Conservation (phyloP, 2,797 vertebrate species). For the Dendrocincla fuliginosa region DNA sequence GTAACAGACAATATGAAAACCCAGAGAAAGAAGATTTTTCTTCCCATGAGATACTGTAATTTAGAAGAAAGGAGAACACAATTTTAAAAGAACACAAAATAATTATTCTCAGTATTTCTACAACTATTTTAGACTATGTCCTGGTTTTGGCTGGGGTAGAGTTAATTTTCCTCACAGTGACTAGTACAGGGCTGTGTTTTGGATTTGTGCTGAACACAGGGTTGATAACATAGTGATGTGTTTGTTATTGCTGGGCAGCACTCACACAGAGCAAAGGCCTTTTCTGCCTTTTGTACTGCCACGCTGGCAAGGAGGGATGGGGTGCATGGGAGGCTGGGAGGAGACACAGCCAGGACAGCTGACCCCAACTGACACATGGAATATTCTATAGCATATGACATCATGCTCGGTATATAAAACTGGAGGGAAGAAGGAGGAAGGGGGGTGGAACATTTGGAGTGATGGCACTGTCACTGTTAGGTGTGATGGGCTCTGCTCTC, state of each 20-base stretch:
- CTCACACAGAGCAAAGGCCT: neutral
- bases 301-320: neutral
- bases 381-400: neutral
- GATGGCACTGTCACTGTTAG: fast-evolving
- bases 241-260: neutral
- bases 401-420: neutral
- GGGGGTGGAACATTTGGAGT: fast-evolving
- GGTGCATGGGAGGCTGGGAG: neutral
- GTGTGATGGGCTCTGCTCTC: neutral
- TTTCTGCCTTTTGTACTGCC: neutral
- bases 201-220: neutral
- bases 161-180: neutral
- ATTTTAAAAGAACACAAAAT: neutral
- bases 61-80: neutral
- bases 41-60: neutral
- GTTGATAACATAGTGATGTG: neutral
- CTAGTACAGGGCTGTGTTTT: neutral
- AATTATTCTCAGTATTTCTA: neutral
- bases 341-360: neutral
- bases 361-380: neutral
- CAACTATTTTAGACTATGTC: neutral
- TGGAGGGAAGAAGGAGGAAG: neutral
- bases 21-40: neutral
- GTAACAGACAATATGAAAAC: neutral
- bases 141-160: neutral